phyloP scores from a whole-genome alignment of 2,888 invertebrate species.

The Chymomyza procnemis region DNA sequence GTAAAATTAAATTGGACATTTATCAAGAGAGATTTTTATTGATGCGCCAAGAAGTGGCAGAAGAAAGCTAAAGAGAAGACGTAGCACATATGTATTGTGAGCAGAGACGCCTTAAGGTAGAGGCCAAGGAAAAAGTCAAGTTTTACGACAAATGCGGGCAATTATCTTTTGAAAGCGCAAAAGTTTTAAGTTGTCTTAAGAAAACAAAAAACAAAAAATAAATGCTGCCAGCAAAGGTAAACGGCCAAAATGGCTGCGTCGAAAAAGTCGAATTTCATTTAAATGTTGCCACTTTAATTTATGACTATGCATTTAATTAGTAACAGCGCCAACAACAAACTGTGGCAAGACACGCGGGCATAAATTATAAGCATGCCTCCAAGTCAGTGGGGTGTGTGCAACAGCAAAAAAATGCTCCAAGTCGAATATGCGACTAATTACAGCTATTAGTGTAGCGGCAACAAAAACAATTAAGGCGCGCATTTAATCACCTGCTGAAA shows the following conservation, averaged over 20 bases:
- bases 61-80: background rate
- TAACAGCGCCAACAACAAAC: conserved; percentile 38
- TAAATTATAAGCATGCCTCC: conserved; percentile 47
- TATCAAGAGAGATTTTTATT: conserved; percentile 76
- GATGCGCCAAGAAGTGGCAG: conserved; percentile 49
- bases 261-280: conserved; percentile 52
- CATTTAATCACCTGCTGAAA: conserved; percentile 77
- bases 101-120: conserved; percentile 13
- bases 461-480: conserved; percentile 74
- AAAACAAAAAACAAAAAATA: no score
- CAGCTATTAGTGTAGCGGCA: conserved; percentile 59
- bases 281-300: conserved; percentile 55
- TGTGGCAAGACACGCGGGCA: conserved; percentile 59
- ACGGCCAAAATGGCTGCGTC: background rate
- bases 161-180: conserved; percentile 70
- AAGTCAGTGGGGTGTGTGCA: background rate
- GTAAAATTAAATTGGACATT: conserved; percentile 76
- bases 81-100: conserved; percentile 14
- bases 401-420: background rate
- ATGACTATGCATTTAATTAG: conserved; percentile 5
- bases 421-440: conserved; percentile 63
- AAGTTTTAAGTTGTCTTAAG: conserved; percentile 57
- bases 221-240: background rate
- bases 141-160: conserved; percentile 61
- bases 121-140: conserved; percentile 4